Evolutionary conservation across 2,797 vertebrate genomes (phyloP).

Genomic region (Microchirus variegatus): DNA sequence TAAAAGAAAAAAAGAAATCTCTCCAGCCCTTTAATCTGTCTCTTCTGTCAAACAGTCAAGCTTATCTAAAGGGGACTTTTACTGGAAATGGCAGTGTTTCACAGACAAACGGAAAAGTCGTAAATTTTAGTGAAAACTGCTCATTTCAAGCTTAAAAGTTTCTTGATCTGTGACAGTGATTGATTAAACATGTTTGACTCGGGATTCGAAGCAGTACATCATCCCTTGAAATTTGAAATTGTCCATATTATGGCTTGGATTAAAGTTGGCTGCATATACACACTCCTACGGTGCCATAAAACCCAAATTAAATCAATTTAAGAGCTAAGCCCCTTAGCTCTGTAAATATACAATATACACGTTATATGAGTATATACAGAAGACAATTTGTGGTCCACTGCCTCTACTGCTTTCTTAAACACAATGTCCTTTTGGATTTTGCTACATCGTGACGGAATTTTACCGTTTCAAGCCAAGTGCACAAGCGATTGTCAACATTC

Average conservation of each 20-base stretch:
- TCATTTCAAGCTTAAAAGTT: constrained; percentile 8
- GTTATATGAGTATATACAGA: background rate
- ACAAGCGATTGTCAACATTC: background rate
- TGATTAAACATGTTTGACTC: background rate
- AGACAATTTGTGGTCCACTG: background rate
- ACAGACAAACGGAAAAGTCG: constrained; percentile 10
- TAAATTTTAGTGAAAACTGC: constrained; percentile 9
- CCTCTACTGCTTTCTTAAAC: background rate
- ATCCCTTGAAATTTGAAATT: background rate
- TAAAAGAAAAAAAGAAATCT: constrained; percentile 24
- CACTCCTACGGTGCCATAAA: background rate
- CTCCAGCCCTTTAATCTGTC: constrained; percentile 45
- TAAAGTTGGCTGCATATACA: background rate
- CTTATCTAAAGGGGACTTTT: constrained; percentile 25
- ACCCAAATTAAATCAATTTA: background rate
- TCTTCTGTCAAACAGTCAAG: constrained; percentile 35
- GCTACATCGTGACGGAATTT: background rate
- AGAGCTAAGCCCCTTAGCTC: background rate
- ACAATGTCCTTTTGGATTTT: background rate
- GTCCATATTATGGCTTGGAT: constrained; percentile 5
- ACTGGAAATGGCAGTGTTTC: background rate
- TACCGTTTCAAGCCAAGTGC: background rate
- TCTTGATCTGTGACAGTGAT: constrained; percentile 16
- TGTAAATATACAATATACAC: background rate
- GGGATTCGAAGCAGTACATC: background rate